phyloP scores from a whole-genome alignment of 2,888 invertebrate genomes.

The Tetheella fluctuosa region DNA sequence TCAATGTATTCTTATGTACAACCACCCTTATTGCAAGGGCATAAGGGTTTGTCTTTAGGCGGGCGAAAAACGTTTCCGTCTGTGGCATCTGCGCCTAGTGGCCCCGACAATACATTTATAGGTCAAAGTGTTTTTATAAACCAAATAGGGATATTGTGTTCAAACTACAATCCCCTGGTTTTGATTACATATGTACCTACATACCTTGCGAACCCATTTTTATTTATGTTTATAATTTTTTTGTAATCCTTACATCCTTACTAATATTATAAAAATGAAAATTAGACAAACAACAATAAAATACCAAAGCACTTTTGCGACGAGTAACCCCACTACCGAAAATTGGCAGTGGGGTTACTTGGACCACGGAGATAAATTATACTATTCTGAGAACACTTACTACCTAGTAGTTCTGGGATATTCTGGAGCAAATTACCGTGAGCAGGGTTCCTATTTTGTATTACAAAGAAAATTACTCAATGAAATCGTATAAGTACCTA shows the following conservation, averaged over 20 bases:
- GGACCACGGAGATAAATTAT: no score
- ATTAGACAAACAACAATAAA: no score
- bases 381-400: no score
- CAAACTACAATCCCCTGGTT: not conserved
- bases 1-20: not conserved
- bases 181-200: not conserved
- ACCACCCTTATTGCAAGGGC: conserved; percentile 8
- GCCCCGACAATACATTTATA: conserved; percentile 12
- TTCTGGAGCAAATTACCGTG: no score
- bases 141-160: conserved; percentile 2
- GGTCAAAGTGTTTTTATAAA: conserved; percentile 9
- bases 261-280: no score
- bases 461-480: no score
- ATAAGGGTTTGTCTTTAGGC: conserved; percentile 9
- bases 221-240: not conserved
- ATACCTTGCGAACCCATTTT: not conserved
- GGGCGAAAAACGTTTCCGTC: conserved; percentile 7
- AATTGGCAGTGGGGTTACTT: no score
- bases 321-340: no score
- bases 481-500: no score
- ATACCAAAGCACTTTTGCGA: no score
- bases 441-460: no score
- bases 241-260: not conserved
- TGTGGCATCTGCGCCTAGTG: conserved; percentile 7
- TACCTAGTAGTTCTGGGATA: no score